phyloP scores from a whole-genome alignment of 2,888 invertebrate species.

The Polietes domitor region DNA sequence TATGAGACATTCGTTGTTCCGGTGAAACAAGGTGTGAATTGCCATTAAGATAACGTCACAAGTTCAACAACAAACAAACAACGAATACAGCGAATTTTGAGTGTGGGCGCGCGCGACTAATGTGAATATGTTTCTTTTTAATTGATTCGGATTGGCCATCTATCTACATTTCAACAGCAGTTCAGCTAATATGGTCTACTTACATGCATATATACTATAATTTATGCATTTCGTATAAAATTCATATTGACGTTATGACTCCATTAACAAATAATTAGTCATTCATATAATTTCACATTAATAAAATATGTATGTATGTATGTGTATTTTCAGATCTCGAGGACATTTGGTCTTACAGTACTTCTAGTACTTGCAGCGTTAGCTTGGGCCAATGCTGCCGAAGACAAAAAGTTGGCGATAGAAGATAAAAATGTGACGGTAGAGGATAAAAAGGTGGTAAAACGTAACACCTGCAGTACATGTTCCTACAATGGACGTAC shows the following conservation, averaged over 20 bases:
- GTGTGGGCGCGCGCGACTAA: constrained; percentile 44
- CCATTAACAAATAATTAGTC: too few species aligned
- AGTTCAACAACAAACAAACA: neutral
- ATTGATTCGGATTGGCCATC: neutral
- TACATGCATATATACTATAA: too few species aligned
- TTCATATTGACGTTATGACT: neutral
- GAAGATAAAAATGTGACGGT: constrained; percentile 20
- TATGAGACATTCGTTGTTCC: constrained; percentile 49
- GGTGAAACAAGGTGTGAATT: constrained; percentile 51
- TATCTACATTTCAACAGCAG: neutral
- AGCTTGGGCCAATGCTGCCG: constrained; percentile 46
- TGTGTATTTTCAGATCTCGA: constrained; percentile 56
- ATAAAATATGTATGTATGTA: neutral
- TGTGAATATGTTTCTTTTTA: neutral
- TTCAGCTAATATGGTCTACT: neutral
- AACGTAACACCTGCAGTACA: constrained; percentile 73
- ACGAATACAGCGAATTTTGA: neutral
- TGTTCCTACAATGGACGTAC: constrained; percentile 75
- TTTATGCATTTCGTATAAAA: neutral
- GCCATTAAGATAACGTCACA: constrained; percentile 28
- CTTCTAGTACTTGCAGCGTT: constrained; percentile 46
- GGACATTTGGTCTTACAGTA: constrained; percentile 43
- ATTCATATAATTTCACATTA: neutral
- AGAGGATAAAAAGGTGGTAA: constrained; percentile 76
- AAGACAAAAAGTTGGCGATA: neutral